These are phyloP conservation scores for Tiaroga cobitis DNA, from an alignment of 2,797 vertebrate species.

Conservation along the genomic window DNA sequence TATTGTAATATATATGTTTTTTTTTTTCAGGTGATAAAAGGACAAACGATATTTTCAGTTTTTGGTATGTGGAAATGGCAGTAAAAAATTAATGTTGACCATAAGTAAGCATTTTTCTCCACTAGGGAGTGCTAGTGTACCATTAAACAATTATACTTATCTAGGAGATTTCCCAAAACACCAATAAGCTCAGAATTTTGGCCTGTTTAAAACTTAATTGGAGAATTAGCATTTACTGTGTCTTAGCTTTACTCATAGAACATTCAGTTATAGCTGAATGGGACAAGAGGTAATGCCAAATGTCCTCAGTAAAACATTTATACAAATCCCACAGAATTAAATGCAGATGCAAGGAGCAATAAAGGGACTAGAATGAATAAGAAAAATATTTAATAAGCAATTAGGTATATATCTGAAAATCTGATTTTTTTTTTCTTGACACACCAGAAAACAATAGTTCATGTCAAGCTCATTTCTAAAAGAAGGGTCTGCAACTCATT, in stretches of 20 bases:
- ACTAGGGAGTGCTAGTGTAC: conserved; percentile 28
- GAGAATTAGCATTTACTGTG: conserved; percentile 13
- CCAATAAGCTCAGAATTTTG: conserved; percentile 18
- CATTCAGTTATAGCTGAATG: conserved; percentile 32
- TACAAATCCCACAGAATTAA: not conserved
- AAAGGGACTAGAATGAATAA: not conserved
- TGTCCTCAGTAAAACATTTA: conserved; percentile 10
- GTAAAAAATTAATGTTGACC: not conserved
- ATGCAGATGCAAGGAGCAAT: not conserved
- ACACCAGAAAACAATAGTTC: not conserved
- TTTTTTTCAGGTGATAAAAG: not conserved
- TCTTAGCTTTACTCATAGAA: not conserved
- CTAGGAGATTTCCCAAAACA: conserved; percentile 4
- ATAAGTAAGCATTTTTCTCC: not conserved
- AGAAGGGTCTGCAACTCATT: not conserved
- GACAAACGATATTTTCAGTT: not conserved
- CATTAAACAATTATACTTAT: not conserved
- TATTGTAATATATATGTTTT: too few species aligned
- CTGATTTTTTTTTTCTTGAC: not conserved
- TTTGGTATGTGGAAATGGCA: not conserved
- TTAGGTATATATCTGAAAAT: not conserved
- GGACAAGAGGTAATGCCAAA: conserved; percentile 17
- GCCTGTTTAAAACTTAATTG: conserved; percentile 31
- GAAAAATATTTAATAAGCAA: not conserved
- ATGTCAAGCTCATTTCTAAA: not conserved